Evolutionary conservation across 2,113 vertebrate genomes (phyloP).

Genomic region (Anguilla rostrata): DNA sequence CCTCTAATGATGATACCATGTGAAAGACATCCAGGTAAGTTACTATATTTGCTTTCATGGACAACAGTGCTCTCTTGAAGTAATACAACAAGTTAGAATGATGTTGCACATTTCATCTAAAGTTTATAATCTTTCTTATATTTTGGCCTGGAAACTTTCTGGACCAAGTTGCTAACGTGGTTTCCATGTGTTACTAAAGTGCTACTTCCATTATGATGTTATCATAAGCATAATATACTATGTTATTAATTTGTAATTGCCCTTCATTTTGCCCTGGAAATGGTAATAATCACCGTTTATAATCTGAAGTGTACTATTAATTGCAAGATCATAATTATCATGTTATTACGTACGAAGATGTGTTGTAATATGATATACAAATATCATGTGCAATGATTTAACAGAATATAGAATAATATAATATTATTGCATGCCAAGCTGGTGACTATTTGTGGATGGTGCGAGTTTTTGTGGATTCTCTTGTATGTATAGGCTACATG

Average conservation of each 20-base stretch:
- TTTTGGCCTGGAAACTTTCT: not conserved
- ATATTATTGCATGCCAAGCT: not conserved
- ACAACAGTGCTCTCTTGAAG: not conserved
- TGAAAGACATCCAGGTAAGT: not conserved
- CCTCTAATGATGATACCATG: not conserved
- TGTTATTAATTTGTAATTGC: not conserved
- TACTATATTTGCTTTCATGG: not conserved
- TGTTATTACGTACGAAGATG: not conserved
- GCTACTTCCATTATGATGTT: not conserved
- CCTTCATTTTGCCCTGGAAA: not conserved
- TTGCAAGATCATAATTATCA: not conserved
- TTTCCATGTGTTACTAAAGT: not conserved
- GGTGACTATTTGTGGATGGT: not conserved
- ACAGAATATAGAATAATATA: not conserved
- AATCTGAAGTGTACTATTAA: not conserved
- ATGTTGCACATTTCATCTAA: not conserved
- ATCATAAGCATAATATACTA: not conserved
- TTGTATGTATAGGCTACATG: not conserved
- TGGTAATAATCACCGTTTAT: not conserved
- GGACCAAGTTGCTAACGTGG: not conserved
- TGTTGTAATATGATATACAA: not conserved
- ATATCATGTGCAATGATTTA: not conserved
- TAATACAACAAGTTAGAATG: no score
- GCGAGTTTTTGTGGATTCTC: not conserved
- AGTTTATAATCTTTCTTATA: not conserved